These are phyloP conservation scores for Coptotermes formosanus DNA, from an alignment of 1,140 invertebrate genomes.

Conservation along the genomic window DNA sequence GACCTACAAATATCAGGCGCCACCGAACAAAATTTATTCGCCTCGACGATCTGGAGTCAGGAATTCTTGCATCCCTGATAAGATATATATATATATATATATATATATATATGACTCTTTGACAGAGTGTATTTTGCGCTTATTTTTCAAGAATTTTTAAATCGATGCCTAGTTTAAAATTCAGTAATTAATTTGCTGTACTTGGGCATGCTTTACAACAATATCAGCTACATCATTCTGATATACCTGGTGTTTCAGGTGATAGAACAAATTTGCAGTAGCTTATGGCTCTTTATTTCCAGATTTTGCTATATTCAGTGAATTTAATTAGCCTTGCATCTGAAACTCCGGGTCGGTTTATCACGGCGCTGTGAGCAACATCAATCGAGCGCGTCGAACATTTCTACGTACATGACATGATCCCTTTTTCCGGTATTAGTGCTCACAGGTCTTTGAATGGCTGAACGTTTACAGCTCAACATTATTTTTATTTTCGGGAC, in stretches of 20 bases:
- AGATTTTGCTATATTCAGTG: neutral
- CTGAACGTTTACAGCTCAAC: neutral
- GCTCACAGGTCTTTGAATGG: neutral
- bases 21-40: no score
- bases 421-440: neutral
- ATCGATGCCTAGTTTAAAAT: no score
- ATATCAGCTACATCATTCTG: neutral
- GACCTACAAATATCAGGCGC: no score
- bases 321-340: constrained; percentile 1
- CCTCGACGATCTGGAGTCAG: no score
- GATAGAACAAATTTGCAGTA: neutral
- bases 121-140: no score
- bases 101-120: no score
- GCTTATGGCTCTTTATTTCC: neutral
- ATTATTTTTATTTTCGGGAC: neutral
- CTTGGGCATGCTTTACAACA: no score
- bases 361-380: neutral
- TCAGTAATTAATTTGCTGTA: no score
- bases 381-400: neutral
- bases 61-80: no score
- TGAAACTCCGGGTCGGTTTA: neutral
- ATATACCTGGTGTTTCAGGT: neutral
- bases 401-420: neutral
- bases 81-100: no score
- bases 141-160: no score